These are phyloP conservation scores for Paedocypris micromegethes DNA, from an alignment of 2,797 vertebrate genomes.

Conservation along the genomic window DNA sequence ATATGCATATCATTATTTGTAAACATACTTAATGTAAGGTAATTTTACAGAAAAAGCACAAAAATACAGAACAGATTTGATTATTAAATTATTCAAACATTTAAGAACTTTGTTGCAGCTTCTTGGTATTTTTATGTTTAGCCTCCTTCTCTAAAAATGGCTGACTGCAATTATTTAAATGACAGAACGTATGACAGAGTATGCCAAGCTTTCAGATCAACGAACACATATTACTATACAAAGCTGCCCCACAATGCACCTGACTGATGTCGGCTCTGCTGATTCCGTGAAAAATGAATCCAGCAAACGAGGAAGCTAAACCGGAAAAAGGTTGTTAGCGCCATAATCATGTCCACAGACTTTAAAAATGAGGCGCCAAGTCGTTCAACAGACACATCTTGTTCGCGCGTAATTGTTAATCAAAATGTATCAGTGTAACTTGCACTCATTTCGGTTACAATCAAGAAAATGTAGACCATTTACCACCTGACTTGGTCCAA, in stretches of 20 bases:
- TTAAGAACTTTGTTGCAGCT: too few relatives aligned
- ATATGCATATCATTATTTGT: too few relatives aligned
- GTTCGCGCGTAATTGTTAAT: slow-evolving; percentile 99
- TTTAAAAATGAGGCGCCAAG: slow-evolving; percentile 97
- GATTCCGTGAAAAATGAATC: slow-evolving; percentile 99
- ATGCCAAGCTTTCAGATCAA: slow-evolving; percentile 96
- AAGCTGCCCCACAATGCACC: slow-evolving; percentile 94
- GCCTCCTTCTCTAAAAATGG: slow-evolving; percentile 91
- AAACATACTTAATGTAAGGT: too few relatives aligned
- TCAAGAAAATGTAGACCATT: slow-evolving; percentile 99
- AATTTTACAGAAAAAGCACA: too few relatives aligned
- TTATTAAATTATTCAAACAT: too few relatives aligned
- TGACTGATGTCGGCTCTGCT: slow-evolving; percentile 98
- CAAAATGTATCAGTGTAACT: slow-evolving; percentile 99
- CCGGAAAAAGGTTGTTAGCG: slow-evolving; percentile 97
- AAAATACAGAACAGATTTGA: too few relatives aligned
- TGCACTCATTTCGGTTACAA: slow-evolving; percentile 99
- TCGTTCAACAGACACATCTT: slow-evolving; percentile 99
- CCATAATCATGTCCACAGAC: slow-evolving; percentile 99
- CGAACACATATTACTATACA: slow-evolving; percentile 88
- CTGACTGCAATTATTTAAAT: slow-evolving; percentile 95
- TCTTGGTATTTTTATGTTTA: too few relatives aligned
- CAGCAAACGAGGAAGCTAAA: slow-evolving; percentile 92
- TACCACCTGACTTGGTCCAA: slow-evolving; percentile 99
- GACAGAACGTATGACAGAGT: slow-evolving; percentile 99